Percentiles rank a stretch among this genome's conserved stretches.
Evolutionary conservation across 2,797 vertebrate genomes (phyloP).

Genomic region (Channa striata): DNA sequence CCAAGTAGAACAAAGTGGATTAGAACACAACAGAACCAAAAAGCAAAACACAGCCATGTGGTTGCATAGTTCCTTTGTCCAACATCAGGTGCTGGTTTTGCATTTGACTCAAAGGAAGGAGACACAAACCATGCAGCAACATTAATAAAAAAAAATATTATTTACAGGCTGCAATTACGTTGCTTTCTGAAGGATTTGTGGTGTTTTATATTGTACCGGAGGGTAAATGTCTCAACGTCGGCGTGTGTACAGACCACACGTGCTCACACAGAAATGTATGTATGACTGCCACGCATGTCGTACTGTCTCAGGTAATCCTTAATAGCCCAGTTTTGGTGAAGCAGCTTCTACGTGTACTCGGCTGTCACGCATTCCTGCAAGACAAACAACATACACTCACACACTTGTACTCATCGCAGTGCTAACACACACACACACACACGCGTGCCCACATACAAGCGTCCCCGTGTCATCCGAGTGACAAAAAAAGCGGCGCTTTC

Average conservation of each 20-base stretch:
- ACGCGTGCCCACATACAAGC: not conserved
- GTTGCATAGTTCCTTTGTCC: conserved; percentile 33
- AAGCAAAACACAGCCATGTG: conserved; percentile 38
- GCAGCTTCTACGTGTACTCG: conserved; percentile 74
- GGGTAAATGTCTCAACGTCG: conserved; percentile 26
- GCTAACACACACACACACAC: conserved; percentile 1
- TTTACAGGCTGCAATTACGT: conserved; percentile 38
- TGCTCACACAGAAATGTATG: conserved; percentile 22
- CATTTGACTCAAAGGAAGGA: conserved; percentile 23
- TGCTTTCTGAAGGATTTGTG: conserved; percentile 16
- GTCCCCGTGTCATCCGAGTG: conserved; percentile 26
- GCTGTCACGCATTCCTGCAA: conserved; percentile 51
- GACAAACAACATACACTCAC: conserved; percentile 33
- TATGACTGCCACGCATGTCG: conserved; percentile 57
- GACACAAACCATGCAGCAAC: conserved; percentile 32
- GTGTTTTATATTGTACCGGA: conserved; percentile 19
- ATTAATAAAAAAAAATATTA: conserved; percentile 9
- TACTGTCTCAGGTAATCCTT: conserved; percentile 62
- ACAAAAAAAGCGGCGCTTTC: conserved; percentile 26
- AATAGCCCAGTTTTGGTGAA: conserved; percentile 65
- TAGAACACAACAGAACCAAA: conserved; percentile 26
- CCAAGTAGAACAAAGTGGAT: conserved; percentile 32
- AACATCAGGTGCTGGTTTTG: conserved; percentile 40
- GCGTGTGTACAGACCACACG: conserved; percentile 50
- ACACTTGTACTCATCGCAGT: not conserved